These are phyloP conservation scores for Falco cherrug DNA, from an alignment of 2,797 vertebrate genomes.

Conservation along the genomic window DNA sequence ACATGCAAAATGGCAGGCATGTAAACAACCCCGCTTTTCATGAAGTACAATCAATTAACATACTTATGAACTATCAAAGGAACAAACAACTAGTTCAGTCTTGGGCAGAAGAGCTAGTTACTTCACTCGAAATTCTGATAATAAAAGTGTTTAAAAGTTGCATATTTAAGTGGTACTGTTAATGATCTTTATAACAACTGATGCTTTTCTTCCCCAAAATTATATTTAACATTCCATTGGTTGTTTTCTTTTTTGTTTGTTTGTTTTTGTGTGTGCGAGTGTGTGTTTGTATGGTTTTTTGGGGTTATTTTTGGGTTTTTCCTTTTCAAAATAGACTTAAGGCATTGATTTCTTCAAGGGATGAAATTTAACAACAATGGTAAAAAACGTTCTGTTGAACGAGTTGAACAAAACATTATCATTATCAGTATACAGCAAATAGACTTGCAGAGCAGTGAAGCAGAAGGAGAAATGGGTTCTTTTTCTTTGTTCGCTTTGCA, in stretches of 20 bases:
- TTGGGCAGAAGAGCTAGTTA: not conserved
- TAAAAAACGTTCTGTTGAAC: not conserved
- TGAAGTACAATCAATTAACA: not conserved
- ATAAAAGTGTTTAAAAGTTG: not conserved
- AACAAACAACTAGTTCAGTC: not conserved
- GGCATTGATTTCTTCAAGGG: not conserved
- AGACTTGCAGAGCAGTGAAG: not conserved
- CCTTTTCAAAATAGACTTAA: not conserved
- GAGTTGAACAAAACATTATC: not conserved
- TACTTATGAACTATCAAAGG: not conserved
- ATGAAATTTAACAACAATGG: not conserved
- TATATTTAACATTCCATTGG: not conserved
- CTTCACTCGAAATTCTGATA: not conserved
- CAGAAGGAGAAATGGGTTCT: not conserved
- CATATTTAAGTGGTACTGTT: not conserved
- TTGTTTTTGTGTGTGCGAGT: no score
- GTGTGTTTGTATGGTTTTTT: not conserved
- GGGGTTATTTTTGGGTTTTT: not conserved
- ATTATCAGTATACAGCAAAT: not conserved
- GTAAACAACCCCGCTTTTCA: not conserved
- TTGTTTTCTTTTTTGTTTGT: no score
- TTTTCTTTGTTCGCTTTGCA: not conserved
- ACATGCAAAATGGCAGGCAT: not conserved
- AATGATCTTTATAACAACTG: not conserved
- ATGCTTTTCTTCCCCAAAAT: conserved; percentile 10